Evolutionary conservation across 2,888 invertebrate genomes (phyloP), one percentile per base, ranked within the genome.

Genomic region (Muschampia staudingeri): DNA sequence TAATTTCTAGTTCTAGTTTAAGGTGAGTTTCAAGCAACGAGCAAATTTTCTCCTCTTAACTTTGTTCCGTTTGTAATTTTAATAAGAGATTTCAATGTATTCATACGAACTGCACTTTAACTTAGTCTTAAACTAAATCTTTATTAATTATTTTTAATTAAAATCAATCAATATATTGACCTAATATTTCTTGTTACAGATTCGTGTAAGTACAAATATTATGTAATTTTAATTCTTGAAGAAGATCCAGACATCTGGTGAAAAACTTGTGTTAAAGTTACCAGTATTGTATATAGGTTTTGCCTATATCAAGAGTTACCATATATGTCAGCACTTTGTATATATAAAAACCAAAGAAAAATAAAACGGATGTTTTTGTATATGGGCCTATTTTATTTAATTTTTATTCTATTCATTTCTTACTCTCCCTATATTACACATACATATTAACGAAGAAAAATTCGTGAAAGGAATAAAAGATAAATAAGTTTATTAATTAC

Each of bases 331-430:
- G 19, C 83, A 90, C 90, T 86, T 88, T 87, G 86, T 87, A 37
- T 37, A 37, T 37, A 86, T 92, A 93, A 91, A 91, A 88, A 90
- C 93, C 93, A 93, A 94, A 93, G 93, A 93, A 82, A 80, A 80
- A 80, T 80, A 75, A 72, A 81, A 92, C 91, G 8, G 9, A 87
- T 88, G 87, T 87, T 87, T 82, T 88, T 82, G 79, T 82, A 52
- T 52, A 9, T 11, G 56, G 11, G 56, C 67, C 82, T 70, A 70
- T 72, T 73, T 56, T 48, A 19, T 82, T 81, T 77, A 40, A 76
- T 72, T 80, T 19, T 56, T n/a, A 8, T 19, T 56, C 48, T 48
- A 16, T 6, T 6, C 16, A 48, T n/a, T 48, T 16, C 6, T 48
- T 48, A 5, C n/a, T 48, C 6, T 56, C 8, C 44, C 5, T 44